Conservation (phyloP, 2,113 vertebrate genomes). For the Pelvicachromis taeniatus region DNA sequence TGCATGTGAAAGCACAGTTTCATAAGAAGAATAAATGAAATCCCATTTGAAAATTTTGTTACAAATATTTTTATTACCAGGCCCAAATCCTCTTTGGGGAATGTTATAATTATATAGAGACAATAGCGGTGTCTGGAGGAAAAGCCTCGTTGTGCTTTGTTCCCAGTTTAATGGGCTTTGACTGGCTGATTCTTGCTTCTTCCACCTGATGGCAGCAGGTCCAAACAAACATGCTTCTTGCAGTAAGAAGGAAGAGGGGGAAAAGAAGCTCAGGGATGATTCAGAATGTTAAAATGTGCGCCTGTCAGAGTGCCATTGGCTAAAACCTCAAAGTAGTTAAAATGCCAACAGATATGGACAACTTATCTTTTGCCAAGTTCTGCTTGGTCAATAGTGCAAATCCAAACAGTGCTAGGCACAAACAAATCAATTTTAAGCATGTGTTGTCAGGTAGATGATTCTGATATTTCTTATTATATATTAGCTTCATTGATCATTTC, state of each 20-base stretch:
- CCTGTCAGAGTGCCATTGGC: neutral
- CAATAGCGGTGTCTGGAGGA: neutral
- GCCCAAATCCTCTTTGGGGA: neutral
- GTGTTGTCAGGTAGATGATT: neutral
- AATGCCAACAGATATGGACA: neutral
- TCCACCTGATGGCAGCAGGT: constrained; percentile 67
- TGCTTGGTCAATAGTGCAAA: neutral
- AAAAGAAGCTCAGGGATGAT: neutral
- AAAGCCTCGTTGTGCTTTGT: neutral
- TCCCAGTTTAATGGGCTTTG: neutral
- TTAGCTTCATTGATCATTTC: neutral
- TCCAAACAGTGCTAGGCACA: neutral
- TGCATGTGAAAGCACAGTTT: neutral
- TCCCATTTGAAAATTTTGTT: neutral
- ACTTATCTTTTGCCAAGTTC: neutral
- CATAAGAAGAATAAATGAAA: neutral
- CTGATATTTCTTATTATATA: neutral
- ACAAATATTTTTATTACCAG: neutral
- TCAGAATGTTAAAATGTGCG: neutral
- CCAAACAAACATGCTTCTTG: neutral
- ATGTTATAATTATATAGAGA: neutral
- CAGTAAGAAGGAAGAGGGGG: neutral
- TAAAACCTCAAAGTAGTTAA: neutral
- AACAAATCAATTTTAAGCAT: neutral
- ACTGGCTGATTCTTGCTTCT: neutral